Evolutionary conservation across 2,888 invertebrate genomes (phyloP), one percentile per base, ranked within the genome.

Genomic region (Agonopterix heracliana): DNA sequence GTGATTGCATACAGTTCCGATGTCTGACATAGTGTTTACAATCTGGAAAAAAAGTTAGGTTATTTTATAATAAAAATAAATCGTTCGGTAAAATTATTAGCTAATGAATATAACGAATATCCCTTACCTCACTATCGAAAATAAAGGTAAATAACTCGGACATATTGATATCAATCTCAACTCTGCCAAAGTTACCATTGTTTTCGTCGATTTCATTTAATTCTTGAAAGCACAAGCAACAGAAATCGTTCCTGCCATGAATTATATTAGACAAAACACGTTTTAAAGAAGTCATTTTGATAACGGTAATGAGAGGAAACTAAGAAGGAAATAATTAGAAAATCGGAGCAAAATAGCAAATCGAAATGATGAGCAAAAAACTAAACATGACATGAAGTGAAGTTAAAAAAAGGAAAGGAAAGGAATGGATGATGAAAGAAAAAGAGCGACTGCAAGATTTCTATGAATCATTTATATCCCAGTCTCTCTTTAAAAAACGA

Each of bases 151-250:
- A 26, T 47, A 50, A 3, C 12, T 42, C n/a, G 9, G 17, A 45
- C 17, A 47, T 46, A 38, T n/a, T 13, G 5, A 14, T 17, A 41
- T 47, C 48, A 26, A 26, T 26, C 7, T 26, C 26, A 26, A 26
- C 38, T 38, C 1, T 10, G 38, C n/a, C 38, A n/a, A n/a, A n/a
- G 38, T 38, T n/a, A n/a, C 10, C n/a, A 38, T 38, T n/a, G 10
- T 46, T 45, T 2, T 47, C 45, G 2, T 12, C 34, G n/a, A 41
- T 41, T 7, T 26, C 12, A 41, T 12, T 41, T 10, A n/a, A n/a
- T n/a, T 38, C 12, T 47, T 41, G 41, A 11, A 36, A 43, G 36
- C 51, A 51, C n/a, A 48, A 45, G 14, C 45, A 42, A 40, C 51
- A 51, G 13, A 40, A 43, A 17, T 51, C 34, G 12, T 48, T 34